These are phyloP conservation scores for Mormyrops boulengeri DNA, from an alignment of 2,797 vertebrate genomes.

Conservation along the genomic window DNA sequence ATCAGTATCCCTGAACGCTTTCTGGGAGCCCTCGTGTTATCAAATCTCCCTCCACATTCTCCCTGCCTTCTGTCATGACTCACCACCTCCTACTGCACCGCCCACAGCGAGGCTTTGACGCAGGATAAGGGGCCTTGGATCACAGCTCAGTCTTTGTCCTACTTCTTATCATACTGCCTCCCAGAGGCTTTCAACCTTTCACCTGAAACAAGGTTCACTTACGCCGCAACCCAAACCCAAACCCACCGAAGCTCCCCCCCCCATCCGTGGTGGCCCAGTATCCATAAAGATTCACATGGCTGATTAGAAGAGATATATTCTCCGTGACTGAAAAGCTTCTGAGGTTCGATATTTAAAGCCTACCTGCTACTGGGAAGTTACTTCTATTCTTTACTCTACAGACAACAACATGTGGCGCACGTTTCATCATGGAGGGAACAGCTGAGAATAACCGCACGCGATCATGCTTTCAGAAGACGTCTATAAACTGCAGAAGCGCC, in stretches of 20 bases:
- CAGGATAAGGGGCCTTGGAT: slow-evolving; percentile 17
- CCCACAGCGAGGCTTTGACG: slow-evolving; percentile 15
- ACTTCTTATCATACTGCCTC: slow-evolving; percentile 14
- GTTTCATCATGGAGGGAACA: slow-evolving; percentile 5
- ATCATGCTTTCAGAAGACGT: neutral
- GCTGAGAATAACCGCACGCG: neutral
- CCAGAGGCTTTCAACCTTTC: slow-evolving; percentile 14
- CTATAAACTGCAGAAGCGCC: neutral
- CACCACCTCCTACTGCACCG: slow-evolving; percentile 27
- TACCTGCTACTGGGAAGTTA: neutral
- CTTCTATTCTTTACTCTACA: neutral
- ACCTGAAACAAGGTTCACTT: slow-evolving; percentile 23
- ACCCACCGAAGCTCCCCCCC: neutral
- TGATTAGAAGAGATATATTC: neutral
- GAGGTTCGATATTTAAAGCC: neutral
- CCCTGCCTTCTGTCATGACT: slow-evolving; percentile 24
- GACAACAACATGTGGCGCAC: neutral
- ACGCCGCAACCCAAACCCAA: neutral
- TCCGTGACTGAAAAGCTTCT: neutral
- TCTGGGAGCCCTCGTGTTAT: slow-evolving; percentile 10
- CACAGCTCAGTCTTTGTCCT: slow-evolving; percentile 12
- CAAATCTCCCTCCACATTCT: slow-evolving; percentile 12
- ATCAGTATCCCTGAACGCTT: slow-evolving; percentile 10
- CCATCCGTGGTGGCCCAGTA: neutral
- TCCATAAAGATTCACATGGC: slow-evolving; percentile 10